Evolutionary conservation across 2,113 vertebrate genomes (phyloP).

Genomic region (Perccottus glenii): DNA sequence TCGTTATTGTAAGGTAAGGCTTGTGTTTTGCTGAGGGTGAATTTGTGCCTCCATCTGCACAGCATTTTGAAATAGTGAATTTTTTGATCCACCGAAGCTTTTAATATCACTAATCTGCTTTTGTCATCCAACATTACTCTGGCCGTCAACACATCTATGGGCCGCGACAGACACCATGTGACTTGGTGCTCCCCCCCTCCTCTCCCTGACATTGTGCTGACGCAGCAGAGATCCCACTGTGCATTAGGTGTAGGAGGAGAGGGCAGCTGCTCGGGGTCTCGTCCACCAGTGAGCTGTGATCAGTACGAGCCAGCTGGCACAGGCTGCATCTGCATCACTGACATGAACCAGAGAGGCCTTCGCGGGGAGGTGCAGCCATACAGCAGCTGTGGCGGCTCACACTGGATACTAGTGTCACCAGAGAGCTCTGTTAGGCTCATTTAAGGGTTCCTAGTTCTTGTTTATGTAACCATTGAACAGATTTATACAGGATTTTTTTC

Average conservation of each 20-base stretch:
- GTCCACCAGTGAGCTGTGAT: conserved; percentile 46
- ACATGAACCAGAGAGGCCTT: conserved; percentile 49
- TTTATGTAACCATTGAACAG: neutral
- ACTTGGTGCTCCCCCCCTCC: conserved; percentile 12
- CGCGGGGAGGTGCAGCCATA: conserved; percentile 8
- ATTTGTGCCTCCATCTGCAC: conserved; percentile 17
- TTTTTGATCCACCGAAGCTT: conserved; percentile 17
- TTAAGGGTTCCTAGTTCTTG: neutral
- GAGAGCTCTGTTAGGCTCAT: neutral
- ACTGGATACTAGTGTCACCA: neutral
- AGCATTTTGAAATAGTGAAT: conserved; percentile 14
- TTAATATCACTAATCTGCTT: conserved; percentile 28
- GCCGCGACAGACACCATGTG: conserved; percentile 18
- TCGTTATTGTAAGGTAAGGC: conserved; percentile 22
- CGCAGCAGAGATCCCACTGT: conserved; percentile 15
- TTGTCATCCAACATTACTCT: conserved; percentile 24
- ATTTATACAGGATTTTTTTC: too few species aligned
- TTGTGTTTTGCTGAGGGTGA: conserved; percentile 23
- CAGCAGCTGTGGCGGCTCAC: neutral
- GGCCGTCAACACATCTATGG: conserved; percentile 9
- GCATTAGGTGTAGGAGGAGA: conserved; percentile 25
- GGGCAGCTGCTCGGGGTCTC: conserved; percentile 40
- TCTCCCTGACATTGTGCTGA: conserved; percentile 31
- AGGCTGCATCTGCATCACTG: conserved; percentile 53
- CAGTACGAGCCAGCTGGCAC: conserved; percentile 51